Evolutionary conservation across 2,888 invertebrate genomes (phyloP), one percentile per base, ranked within the genome.

Genomic region (Mesodorylaimus sp.): DNA sequence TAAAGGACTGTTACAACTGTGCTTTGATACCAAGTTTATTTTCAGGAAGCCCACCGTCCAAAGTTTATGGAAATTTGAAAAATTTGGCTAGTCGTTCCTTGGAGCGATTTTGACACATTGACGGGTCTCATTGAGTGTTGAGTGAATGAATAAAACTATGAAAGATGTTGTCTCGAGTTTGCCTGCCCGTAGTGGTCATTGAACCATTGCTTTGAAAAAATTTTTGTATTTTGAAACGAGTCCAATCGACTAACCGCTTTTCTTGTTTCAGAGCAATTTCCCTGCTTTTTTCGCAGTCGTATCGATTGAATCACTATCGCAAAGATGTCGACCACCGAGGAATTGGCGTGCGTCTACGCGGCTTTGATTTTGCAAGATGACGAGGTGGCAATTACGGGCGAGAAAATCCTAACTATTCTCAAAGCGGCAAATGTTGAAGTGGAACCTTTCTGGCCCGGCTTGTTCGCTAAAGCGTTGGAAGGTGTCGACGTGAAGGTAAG

Each of bases 371-470:
- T 93, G 63, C 82, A 84, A 63, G 93, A 93, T 74, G 93, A 93
- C 70, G 89, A 93, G 73, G 82, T 93, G 62, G 84, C 89, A 62
- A 83, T 93, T 62, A 93, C 91, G 57, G 85, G 85, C 64, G 93
- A 93, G 66, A 95, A 95, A 72, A 85, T 95, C 70, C 79, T 80
- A 59, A 89, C 91, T 57, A 84, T 93, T 68, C 72, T 95, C 66
- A 93, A 93, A 72, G 89, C 93, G 32, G 91, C 93, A 56, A 79
- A 77, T 66, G 89, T 93, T 50, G 84, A 85, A 56, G 83, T 95
- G 25, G 93, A 95, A 69, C 89, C 93, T n/a, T 93, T 89, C 74
- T 95, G 93, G 93, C 89, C 93, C 32, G 86, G 87, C 62, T 76
- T 95, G 50, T 95, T 93, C 70, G 86, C 93, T 56, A 89, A 89